Evolutionary conservation across 1,140 invertebrate genomes (phyloP).

Genomic region (Drosophila ercepeae): DNA sequence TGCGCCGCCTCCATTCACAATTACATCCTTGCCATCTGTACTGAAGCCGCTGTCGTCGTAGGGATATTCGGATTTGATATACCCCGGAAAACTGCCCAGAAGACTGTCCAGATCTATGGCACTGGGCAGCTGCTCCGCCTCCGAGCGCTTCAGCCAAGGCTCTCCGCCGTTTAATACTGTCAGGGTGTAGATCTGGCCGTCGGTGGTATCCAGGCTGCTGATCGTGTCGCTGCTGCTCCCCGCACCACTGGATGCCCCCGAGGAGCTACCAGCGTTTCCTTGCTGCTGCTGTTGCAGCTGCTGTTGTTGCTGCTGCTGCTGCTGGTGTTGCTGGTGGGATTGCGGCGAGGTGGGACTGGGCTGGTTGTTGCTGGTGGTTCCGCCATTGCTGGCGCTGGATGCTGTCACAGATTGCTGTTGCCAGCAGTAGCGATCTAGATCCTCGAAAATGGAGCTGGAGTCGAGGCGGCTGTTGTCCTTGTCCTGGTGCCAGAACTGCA

Average conservation of each 20-base stretch:
- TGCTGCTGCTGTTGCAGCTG: conserved; percentile 62
- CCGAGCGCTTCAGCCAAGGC: conserved; percentile 85
- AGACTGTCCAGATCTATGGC: conserved; percentile 88
- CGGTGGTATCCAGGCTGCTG: conserved; percentile 75
- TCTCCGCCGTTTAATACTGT: conserved; percentile 87
- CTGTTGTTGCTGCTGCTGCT: conserved; percentile 48
- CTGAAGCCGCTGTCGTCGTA: conserved; percentile 89
- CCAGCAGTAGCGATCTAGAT: conserved; percentile 92
- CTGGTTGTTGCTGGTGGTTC: conserved; percentile 77
- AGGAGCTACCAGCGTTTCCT: conserved; percentile 65
- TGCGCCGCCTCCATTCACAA: conserved; percentile 34
- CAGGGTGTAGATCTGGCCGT: conserved; percentile 87
- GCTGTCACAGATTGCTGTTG: conserved; percentile 86
- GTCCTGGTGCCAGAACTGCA: conserved; percentile 89
- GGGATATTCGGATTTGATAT: conserved; percentile 87
- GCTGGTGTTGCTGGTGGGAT: conserved; percentile 63
- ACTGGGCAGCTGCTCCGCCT: conserved; percentile 84
- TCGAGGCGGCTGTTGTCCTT: conserved; percentile 88
- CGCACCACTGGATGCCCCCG: conserved; percentile 54
- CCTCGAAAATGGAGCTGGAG: conserved; percentile 88
- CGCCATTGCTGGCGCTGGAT: conserved; percentile 58
- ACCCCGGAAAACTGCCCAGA: conserved; percentile 85
- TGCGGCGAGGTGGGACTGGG: conserved; percentile 64
- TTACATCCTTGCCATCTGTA: conserved; percentile 87
- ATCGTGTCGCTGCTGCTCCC: conserved; percentile 70